Conservation (phyloP, 2,797 vertebrate genomes). For the Melanotaenia nigrans region DNA sequence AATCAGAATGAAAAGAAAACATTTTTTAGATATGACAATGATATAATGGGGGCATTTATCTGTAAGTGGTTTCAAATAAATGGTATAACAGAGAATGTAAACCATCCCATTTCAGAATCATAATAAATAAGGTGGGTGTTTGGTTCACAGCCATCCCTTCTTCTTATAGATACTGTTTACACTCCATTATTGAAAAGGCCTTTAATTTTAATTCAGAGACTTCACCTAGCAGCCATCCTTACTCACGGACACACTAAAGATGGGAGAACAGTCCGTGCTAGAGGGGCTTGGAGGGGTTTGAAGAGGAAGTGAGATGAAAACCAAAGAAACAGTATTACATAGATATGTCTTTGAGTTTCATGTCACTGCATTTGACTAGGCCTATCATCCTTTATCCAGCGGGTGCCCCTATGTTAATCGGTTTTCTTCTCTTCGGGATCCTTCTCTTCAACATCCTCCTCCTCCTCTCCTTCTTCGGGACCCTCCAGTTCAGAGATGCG, state of each 20-base stretch:
- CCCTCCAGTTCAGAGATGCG: constrained; percentile 63
- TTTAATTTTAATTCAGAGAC: constrained; percentile 40
- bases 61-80: constrained; percentile 38
- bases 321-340: constrained; percentile 62
- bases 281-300: constrained; percentile 37
- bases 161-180: constrained; percentile 24
- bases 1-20: constrained; percentile 4
- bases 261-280: constrained; percentile 38
- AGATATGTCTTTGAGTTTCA: constrained; percentile 75
- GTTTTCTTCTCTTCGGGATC: constrained; percentile 89
- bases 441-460: constrained; percentile 81
- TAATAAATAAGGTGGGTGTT: constrained; percentile 61
- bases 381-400: constrained; percentile 54
- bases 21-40: not conserved
- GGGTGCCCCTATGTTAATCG: constrained; percentile 84
- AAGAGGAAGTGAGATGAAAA: constrained; percentile 60
- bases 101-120: constrained; percentile 26
- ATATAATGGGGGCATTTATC: not conserved
- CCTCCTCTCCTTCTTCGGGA: constrained; percentile 70
- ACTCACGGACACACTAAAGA: constrained; percentile 35
- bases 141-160: constrained; percentile 52
- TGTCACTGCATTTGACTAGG: constrained; percentile 63
- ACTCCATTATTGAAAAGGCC: constrained; percentile 39
- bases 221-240: constrained; percentile 37
- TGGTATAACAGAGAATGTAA: constrained; percentile 19